Base-by-base conservation (phyloP, 2,888 invertebrate genomes). In the Trachelus stipa region DNA sequence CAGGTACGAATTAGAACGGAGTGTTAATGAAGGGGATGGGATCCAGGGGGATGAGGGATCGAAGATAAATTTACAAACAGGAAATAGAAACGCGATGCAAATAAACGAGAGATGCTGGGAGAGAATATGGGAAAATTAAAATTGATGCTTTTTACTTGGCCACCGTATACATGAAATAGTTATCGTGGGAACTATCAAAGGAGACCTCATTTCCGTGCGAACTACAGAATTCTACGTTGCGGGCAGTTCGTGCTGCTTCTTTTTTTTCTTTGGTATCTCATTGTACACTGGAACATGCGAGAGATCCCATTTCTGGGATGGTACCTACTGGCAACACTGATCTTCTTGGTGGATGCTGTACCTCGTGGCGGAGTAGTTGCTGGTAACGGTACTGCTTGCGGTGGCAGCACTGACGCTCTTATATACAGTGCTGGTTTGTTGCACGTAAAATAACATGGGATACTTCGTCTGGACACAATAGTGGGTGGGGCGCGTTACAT, bases 141-240 rank as follows among this genome's bases (percentile, higher is more conserved):
- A 40, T 15, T 40, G 40, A 15, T 40, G 15, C 15, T 15, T 15
- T 40, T 2, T 40, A 40, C 40, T 40, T 56, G 56, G 9, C 23
- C 56, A 1, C 9, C 23, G 1, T 56, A 9, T 9, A 56, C 35
- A 3, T 9, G 9, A 56, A 23, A 23, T 23, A 23, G n/a, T 34
- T 31, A 11, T 81, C 74, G 77, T 79, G 79, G 81, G 83, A 83
- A 85, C 83, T 79, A 85, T 82, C 81, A 78, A 77, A 79, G 80
- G 82, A 83, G 56, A 56, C 23, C 2, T 23, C 23, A 23, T 56
- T 56, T 56, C 9, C 56, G 23, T 56, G 56, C 23, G 23, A 56
- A 9, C 56, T 56, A 15, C 15, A 56, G 15, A 23, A 23, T 23
- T 9, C 23, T 23, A 6, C 56, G 15, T 56, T 56, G 9, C 56